These are phyloP conservation scores for Odontomachus brunneus DNA, from an alignment of 1,140 invertebrate species.

Conservation along the genomic window DNA sequence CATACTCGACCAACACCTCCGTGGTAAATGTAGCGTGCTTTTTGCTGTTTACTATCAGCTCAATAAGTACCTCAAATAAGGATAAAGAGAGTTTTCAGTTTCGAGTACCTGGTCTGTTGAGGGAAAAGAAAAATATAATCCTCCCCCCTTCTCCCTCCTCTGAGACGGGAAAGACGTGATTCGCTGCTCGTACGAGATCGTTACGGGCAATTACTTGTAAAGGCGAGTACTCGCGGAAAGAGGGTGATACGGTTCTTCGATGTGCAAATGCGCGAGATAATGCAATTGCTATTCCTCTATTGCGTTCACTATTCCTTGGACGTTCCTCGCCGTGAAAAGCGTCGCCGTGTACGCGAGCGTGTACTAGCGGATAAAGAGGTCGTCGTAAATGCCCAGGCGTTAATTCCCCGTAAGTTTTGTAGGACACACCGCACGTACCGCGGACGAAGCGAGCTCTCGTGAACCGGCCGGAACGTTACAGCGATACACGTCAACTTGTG, in stretches of 20 bases:
- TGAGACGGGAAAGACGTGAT: too few species aligned
- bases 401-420: constrained; percentile 60
- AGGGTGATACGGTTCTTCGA: constrained; percentile 43
- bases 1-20: too few species aligned
- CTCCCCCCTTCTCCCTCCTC: too few species aligned
- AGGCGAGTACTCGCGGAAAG: background rate
- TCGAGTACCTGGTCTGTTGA: too few species aligned
- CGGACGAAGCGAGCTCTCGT: constrained; percentile 10
- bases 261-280: background rate
- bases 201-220: background rate
- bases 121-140: too few species aligned
- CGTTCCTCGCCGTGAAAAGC: too few species aligned
- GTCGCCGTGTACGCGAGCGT: background rate
- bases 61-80: too few species aligned
- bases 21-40: too few species aligned
- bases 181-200: background rate
- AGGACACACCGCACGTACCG: constrained; percentile 37
- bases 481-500: constrained; percentile 10
- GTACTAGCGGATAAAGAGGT: constrained; percentile 56
- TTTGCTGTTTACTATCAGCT: too few species aligned
- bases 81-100: too few species aligned
- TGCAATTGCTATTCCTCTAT: too few species aligned
- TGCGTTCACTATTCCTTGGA: too few species aligned
- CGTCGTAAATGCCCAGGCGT: constrained; percentile 55
- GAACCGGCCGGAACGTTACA: constrained; percentile 15